Evolutionary conservation across 2,888 invertebrate genomes (phyloP), one percentile per base, ranked within the genome.

Genomic region (Clunio marinus): DNA sequence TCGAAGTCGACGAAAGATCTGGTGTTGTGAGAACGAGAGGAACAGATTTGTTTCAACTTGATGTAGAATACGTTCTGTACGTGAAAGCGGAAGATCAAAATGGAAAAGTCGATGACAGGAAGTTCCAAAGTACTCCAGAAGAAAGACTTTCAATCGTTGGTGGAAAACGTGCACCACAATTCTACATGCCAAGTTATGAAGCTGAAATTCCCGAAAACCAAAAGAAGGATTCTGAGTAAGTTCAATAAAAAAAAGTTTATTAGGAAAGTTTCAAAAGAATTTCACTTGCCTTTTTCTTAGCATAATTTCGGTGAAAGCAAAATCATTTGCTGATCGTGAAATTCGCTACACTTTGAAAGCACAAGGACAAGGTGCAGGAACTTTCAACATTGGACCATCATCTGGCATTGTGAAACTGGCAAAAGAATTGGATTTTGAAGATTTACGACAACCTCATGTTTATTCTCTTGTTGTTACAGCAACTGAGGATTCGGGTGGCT

Each of bases 131-230:
- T 8, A 95, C 95, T 8, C 89, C 91, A 13, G 95, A 96, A 77
- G 94, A 94, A 75, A 84, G 94, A 8, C 80, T 96, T 68, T 93
- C 93, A 71, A 96, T 97, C 75, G 93, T 96, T 22, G 97, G 96
- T n/a, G 98, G 97, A 69, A 95, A 96, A 76, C 83, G 97, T 35
- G 93, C 96, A 0, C 99, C 99, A 0, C 98, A 99, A 80, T 98
- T 99, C 81, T 96, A 95, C 78, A 88, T 96, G 84, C 90, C 91
- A 4, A 89, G 91, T 73, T 99, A 98, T 78, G 91, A 92, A 76
- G 94, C 96, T 0, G 93, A 93, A 76, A 96, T 98, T 72, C 93
- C 94, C 1, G 98, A 99, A 80, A 96, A 96, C 78, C 93, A 95
- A 81, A 93, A 92, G 78, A 95, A 95, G 79, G 96, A 96, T 79